Conservation (phyloP, 2,797 vertebrate species). For the Mallotus villosus region DNA sequence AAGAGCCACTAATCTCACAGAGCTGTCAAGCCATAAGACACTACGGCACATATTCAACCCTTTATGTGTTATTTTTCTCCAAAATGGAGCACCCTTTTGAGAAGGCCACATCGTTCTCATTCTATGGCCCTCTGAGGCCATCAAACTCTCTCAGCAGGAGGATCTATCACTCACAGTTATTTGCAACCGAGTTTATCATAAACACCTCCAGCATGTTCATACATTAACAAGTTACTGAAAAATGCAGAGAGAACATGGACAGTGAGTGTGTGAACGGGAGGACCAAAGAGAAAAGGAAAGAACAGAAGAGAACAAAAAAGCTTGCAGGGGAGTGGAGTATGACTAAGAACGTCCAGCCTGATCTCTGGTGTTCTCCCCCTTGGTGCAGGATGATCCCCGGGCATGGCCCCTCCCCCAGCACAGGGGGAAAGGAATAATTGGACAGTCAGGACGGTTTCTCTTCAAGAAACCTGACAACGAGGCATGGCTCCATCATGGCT, state of each 20-base stretch:
- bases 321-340: constrained; percentile 17
- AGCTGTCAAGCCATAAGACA: no score
- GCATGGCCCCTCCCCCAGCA: constrained; percentile 31
- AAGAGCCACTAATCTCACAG: background rate
- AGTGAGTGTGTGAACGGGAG: background rate
- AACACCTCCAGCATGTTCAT: background rate
- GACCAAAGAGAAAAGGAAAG: background rate
- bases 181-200: background rate
- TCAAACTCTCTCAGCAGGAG: background rate
- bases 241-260: background rate
- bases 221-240: background rate
- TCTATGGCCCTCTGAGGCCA: background rate
- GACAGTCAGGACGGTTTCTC: constrained; percentile 37
- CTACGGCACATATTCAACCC: background rate
- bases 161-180: background rate
- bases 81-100: background rate
- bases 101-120: background rate
- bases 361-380: background rate
- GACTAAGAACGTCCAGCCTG: constrained; percentile 13
- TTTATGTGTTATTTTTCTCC: no score
- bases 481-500: constrained; percentile 47
- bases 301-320: background rate
- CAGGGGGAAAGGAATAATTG: constrained; percentile 58
- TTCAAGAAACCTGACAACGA: constrained; percentile 42
- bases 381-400: constrained; percentile 46